Percentiles rank a stretch among this genome's conserved stretches.
Conservation (phyloP, 35 echinoderm and acorn worm genomes). For the Ophioderma brevispina region DNA sequence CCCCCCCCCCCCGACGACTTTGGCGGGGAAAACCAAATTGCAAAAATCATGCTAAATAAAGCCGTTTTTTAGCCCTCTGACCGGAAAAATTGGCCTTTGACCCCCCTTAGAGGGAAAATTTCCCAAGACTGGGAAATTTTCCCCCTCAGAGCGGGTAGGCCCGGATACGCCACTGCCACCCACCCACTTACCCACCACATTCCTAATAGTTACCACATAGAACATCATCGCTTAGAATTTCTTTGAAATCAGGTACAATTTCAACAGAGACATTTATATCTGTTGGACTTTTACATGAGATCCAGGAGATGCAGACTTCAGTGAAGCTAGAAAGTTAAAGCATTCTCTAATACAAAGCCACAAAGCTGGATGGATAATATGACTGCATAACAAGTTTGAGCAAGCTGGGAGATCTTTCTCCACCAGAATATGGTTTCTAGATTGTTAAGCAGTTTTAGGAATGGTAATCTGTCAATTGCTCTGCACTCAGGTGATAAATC, state of each 20-base stretch:
- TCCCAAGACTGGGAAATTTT: too few species aligned
- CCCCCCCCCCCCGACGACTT: too few species aligned
- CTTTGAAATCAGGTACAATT: neutral
- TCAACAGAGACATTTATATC: neutral
- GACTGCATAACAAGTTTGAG: too few species aligned
- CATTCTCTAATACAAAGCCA: neutral
- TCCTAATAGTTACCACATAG: neutral
- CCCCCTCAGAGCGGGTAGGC: too few species aligned
- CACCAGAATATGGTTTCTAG: neutral
- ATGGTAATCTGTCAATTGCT: too few species aligned
- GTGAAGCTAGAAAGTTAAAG: neutral
- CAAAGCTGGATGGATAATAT: neutral
- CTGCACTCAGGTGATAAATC: too few species aligned
- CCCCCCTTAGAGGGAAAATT: too few species aligned
- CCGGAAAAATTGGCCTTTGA: too few species aligned
- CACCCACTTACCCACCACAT: conserved; percentile 4
- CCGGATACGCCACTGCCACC: neutral
- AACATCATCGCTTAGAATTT: neutral
- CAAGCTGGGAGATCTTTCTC: neutral
- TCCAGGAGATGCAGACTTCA: neutral
- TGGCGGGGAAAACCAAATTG: too few species aligned
- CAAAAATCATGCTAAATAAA: too few species aligned
- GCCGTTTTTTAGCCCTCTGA: too few species aligned
- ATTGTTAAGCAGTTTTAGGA: neutral
- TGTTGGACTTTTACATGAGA: neutral